Percentiles rank a stretch among this genome's conserved stretches.
Conservation (phyloP, 2,797 vertebrate genomes). For the Tadarida brasiliensis region DNA sequence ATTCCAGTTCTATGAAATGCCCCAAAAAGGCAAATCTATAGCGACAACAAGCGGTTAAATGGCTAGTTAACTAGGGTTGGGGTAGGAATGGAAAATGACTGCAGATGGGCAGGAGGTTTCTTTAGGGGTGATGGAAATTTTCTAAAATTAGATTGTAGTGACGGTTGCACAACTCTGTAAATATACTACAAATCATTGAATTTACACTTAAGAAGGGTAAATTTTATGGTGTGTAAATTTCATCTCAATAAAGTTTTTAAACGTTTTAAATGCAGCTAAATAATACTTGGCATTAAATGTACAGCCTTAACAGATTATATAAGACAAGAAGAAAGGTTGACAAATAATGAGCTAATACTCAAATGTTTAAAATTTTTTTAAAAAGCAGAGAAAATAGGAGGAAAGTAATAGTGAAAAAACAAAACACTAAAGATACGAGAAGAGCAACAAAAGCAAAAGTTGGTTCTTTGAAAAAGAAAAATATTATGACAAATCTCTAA, state of each 20-base stretch:
- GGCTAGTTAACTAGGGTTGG: neutral
- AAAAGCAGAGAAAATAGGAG: neutral
- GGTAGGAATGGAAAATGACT: neutral
- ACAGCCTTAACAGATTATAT: neutral
- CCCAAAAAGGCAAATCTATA: neutral
- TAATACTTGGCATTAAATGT: neutral
- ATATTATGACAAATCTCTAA: neutral
- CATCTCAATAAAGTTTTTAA: neutral
- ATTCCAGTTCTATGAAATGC: too few species aligned
- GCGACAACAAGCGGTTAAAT: neutral
- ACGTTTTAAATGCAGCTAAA: slow-evolving; percentile 1
- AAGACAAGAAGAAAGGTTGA: neutral
- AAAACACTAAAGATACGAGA: neutral
- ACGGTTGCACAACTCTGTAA: neutral
- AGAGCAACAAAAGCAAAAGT: neutral
- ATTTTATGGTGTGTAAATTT: neutral
- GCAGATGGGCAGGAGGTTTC: neutral
- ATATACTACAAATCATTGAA: too few species aligned
- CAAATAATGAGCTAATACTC: neutral
- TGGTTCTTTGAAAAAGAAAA: slow-evolving; percentile 18
- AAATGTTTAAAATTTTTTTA: neutral
- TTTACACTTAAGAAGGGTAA: too few species aligned
- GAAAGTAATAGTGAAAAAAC: slow-evolving; percentile 1
- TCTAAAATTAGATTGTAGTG: neutral
- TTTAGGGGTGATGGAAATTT: neutral